These are phyloP conservation scores for Smittia sp. DNA, from an alignment of 2,888 invertebrate genomes.

Conservation along the genomic window DNA sequence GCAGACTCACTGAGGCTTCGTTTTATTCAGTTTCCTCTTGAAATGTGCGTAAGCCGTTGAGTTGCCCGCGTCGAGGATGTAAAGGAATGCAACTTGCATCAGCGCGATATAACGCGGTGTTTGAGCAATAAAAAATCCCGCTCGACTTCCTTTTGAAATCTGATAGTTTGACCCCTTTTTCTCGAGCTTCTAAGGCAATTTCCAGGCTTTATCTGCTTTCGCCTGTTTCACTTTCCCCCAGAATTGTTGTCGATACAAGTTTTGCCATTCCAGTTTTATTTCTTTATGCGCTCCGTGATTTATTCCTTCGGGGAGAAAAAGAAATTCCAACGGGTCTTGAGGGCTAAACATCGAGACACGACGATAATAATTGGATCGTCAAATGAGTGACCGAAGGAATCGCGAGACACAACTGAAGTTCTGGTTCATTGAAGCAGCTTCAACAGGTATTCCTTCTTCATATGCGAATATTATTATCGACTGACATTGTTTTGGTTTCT, in stretches of 20 bases:
- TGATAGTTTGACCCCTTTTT: conserved; percentile 39
- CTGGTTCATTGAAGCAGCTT: too few species aligned
- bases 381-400: not conserved
- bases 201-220: conserved; percentile 6
- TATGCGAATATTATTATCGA: too few species aligned
- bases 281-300: not conserved
- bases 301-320: not conserved
- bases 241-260: not conserved
- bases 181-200: not conserved
- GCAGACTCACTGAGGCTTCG: not conserved
- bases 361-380: not conserved
- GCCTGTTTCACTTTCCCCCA: not conserved
- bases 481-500: not conserved
- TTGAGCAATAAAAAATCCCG: too few species aligned
- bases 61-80: too few species aligned
- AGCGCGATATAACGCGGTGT: too few species aligned
- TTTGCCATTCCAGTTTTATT: not conserved
- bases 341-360: not conserved
- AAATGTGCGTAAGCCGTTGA: too few species aligned
- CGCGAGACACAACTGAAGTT: too few species aligned
- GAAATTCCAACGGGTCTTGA: not conserved
- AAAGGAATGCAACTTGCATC: too few species aligned
- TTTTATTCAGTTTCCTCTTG: too few species aligned
- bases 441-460: not conserved
- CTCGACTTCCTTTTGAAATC: conserved; percentile 24